These are phyloP conservation scores for Thalpophila matura DNA, from an alignment of 2,888 invertebrate genomes.

Conservation along the genomic window DNA sequence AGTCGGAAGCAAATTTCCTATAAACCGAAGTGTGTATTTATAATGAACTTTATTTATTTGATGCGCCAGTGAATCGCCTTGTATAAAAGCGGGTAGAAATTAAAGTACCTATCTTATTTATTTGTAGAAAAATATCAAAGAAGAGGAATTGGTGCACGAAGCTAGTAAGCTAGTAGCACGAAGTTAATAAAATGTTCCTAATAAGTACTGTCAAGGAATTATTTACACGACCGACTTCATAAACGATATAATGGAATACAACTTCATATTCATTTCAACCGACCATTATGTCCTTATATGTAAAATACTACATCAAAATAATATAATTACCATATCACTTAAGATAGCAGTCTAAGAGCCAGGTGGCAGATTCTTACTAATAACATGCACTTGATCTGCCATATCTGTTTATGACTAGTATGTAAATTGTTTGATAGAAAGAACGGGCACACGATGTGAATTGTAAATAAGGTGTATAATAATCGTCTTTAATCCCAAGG, in stretches of 20 bases:
- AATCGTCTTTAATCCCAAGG: constrained; percentile 66
- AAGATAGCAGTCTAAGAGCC: constrained; percentile 27
- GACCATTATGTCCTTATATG: constrained; percentile 12
- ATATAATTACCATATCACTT: constrained; percentile 1
- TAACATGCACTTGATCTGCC: constrained; percentile 46
- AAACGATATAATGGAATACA: constrained; percentile 10
- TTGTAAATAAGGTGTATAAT: constrained; percentile 60
- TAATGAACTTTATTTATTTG: too few relatives aligned
- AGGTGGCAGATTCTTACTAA: constrained; percentile 42
- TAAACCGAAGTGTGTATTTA: too few relatives aligned
- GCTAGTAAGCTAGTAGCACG: too few relatives aligned
- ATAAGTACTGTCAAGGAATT: constrained; percentile 2
- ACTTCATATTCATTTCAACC: constrained; percentile 11
- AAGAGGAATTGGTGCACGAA: too few relatives aligned
- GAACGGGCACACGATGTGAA: constrained; percentile 57
- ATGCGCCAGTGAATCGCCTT: too few relatives aligned
- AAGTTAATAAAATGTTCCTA: background rate
- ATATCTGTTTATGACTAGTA: constrained; percentile 57
- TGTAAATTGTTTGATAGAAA: constrained; percentile 59
- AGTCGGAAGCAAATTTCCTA: too few relatives aligned
- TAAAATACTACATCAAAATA: constrained; percentile 12
- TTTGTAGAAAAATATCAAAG: too few relatives aligned
- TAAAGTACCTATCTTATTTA: too few relatives aligned
- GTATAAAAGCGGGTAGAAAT: too few relatives aligned
- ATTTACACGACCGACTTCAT: background rate